Base-by-base conservation (phyloP, 2,888 invertebrate species). In the Trisateles emortualis region DNA sequence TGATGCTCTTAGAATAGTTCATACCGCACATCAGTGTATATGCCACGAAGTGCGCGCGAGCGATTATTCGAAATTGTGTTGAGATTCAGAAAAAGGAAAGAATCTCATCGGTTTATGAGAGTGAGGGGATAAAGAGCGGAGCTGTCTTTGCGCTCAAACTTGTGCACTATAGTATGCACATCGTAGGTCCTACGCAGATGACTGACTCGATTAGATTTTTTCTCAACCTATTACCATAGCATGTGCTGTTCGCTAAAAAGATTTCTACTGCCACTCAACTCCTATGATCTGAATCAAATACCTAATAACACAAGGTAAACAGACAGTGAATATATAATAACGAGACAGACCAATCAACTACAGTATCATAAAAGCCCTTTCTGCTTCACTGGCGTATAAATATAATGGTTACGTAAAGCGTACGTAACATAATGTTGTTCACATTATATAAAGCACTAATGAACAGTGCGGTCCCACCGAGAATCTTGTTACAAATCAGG, bases 401-500 rank as follows among this genome's bases (percentile, higher is more conserved):
- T 24, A 40, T 24, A 40, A 40, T 26, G n/a, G 10, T 29, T 17
- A 29, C 8, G 8, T 32, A 39, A n/a, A 16, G 11, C 13, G 3
- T 29, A 17, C 14, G 22, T 11, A 9, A 44, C 22, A 16, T 39
- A 40, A 40, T 33, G 26, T 9, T 2, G 26, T 5, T 13, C 14
- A 13, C 14, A 13, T 40, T 14, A 26, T 40, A 40, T 47, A 24
- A 22, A 33, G 16, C 32, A 40, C 19, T 47, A 47, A 47, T 47
- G 39, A 40, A 16, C 17, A 40, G 40, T 16, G 33, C n/a, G 32
- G 24, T 40, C 32, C 16, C 39, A 39, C 32, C 39, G 13, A 36
- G 36, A 22, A 40, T 14, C 32, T 39, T 48, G 22, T 33, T 16
- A 41, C 40, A 33, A 41, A 41, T 41, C 48, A 48, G 19, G 16